These are phyloP conservation scores for Allacma fusca DNA, from an alignment of 2,888 invertebrate genomes.

Conservation along the genomic window DNA sequence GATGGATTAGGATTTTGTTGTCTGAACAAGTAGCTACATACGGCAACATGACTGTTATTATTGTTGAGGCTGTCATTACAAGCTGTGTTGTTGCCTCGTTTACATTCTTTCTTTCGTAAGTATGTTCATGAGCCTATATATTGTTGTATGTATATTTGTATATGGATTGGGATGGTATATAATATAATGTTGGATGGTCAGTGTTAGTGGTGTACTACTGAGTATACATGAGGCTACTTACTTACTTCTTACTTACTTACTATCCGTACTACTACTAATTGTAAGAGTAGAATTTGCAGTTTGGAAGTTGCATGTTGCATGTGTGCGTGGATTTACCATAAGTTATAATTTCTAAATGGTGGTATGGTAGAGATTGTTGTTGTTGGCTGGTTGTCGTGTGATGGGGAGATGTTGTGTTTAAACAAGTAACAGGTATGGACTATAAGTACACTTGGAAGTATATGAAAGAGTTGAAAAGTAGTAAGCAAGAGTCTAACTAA, in stretches of 20 bases:
- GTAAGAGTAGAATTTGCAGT: not conserved
- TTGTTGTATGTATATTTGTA: not conserved
- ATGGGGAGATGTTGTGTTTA: not conserved
- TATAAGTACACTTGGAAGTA: not conserved
- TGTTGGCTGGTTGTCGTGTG: not conserved
- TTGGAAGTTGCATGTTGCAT: not conserved
- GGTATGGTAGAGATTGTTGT: not conserved
- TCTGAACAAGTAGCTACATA: not conserved
- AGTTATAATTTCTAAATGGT: not conserved
- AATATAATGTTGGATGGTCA: too few relatives aligned
- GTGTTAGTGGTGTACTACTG: too few relatives aligned
- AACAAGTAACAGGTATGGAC: slow-evolving; percentile 5
- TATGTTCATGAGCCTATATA: not conserved
- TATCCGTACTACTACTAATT: too few relatives aligned
- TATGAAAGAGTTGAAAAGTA: too few relatives aligned
- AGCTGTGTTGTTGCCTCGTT: not conserved
- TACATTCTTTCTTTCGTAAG: not conserved
- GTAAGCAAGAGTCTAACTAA: too few relatives aligned
- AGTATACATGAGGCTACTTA: too few relatives aligned
- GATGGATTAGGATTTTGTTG: not conserved
- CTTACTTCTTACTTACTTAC: too few relatives aligned
- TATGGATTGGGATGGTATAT: not conserved
- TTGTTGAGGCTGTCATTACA: not conserved
- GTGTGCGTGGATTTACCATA: not conserved
- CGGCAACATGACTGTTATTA: not conserved